Percentiles rank a stretch among this genome's conserved stretches.
These are phyloP conservation scores for Dolichotis patagonum DNA, from an alignment of 2,113 vertebrate species.

Conservation along the genomic window DNA sequence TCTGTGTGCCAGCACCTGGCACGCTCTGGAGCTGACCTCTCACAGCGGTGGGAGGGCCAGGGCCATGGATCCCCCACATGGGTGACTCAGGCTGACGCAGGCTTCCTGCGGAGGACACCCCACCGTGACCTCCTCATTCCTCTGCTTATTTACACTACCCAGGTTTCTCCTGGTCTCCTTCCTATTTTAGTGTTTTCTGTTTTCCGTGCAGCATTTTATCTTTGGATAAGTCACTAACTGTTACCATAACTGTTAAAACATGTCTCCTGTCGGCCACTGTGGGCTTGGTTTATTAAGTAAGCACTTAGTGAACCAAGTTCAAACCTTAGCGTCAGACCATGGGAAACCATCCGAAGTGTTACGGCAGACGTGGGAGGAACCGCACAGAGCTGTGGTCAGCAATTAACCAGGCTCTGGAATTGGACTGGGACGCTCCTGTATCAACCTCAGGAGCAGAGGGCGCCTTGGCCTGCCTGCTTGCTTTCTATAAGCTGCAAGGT, in stretches of 20 bases:
- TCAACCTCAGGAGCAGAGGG: background rate
- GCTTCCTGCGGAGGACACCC: background rate
- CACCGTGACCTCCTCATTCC: background rate
- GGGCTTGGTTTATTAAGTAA: background rate
- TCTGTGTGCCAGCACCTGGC: background rate
- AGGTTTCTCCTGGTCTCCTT: background rate
- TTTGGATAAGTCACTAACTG: background rate
- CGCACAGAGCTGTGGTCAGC: background rate
- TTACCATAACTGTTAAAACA: background rate
- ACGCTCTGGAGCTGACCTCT: background rate
- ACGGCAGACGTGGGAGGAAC: background rate
- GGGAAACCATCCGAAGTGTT: background rate
- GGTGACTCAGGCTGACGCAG: background rate
- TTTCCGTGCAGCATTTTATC: background rate
- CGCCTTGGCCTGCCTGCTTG: background rate
- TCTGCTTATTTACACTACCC: background rate
- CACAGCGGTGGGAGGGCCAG: background rate
- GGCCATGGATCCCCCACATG: background rate
- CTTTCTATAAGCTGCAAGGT: background rate
- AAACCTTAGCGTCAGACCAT: background rate
- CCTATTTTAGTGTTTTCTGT: background rate
- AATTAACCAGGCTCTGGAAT: background rate
- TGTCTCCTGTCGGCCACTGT: background rate
- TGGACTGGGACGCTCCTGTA: background rate
- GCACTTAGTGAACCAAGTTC: background rate